phyloP scores from a whole-genome alignment of 2,888 invertebrate genomes.

The Furcula furcula region DNA sequence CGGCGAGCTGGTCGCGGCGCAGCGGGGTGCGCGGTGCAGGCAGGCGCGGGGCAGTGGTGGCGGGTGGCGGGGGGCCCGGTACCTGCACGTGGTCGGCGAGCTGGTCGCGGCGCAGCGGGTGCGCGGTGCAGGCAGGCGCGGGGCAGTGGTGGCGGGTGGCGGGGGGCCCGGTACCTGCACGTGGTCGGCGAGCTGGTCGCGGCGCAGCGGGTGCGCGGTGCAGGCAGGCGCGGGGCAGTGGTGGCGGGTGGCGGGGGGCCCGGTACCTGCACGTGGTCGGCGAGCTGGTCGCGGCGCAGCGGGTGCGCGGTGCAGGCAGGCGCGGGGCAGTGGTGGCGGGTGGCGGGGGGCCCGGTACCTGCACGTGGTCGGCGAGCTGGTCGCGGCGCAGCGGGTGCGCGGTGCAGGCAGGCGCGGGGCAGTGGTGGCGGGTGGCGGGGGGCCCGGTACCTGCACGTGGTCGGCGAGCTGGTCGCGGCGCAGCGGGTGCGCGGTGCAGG shows the following conservation, averaged over 20 bases:
- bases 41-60: neutral
- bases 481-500: constrained; percentile 54
- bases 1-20: constrained; percentile 2
- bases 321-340: constrained; percentile 57
- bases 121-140: constrained; percentile 1
- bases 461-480: constrained; percentile 26
- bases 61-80: no score
- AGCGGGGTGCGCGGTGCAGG: constrained; percentile 1
- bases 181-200: constrained; percentile 3
- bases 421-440: constrained; percentile 59
- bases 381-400: constrained; percentile 50
- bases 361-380: constrained; percentile 25
- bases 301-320: constrained; percentile 48
- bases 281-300: constrained; percentile 37
- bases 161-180: constrained; percentile 2
- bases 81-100: constrained; percentile 27
- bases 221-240: constrained; percentile 49
- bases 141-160: constrained; percentile 1
- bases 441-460: constrained; percentile 38
- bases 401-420: constrained; percentile 46
- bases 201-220: constrained; percentile 5
- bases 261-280: constrained; percentile 35
- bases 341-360: no score
- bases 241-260: no score
- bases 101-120: constrained; percentile 18